These are phyloP conservation scores for Anser cygnoides DNA, from an alignment of 2,113 vertebrate species.

Conservation along the genomic window DNA sequence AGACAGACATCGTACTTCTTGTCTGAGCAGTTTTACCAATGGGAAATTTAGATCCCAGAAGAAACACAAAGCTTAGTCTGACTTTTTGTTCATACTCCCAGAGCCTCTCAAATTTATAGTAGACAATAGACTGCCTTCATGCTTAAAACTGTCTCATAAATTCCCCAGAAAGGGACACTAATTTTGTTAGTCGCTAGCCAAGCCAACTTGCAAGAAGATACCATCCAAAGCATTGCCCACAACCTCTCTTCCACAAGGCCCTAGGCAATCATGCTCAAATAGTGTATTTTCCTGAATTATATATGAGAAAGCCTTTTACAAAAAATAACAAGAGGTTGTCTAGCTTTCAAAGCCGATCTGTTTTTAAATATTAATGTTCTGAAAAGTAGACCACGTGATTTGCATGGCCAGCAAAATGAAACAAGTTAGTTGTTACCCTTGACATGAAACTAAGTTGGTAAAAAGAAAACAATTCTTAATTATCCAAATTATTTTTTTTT, in stretches of 20 bases:
- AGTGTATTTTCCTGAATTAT: conserved; percentile 54
- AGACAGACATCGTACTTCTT: neutral
- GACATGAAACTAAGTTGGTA: neutral
- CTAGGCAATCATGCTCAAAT: conserved; percentile 30
- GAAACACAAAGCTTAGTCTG: neutral
- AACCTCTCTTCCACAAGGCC: neutral
- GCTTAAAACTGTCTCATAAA: neutral
- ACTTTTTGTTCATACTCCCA: neutral
- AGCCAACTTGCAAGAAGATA: neutral
- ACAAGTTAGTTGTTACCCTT: neutral
- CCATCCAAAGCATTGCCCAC: neutral
- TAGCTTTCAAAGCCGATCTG: neutral
- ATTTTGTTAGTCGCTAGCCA: neutral
- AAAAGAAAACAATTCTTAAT: neutral
- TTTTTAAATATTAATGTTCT: conserved; percentile 60
- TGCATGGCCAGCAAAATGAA: neutral
- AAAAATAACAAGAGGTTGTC: conserved; percentile 11
- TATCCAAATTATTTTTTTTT: neutral
- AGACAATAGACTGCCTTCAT: neutral
- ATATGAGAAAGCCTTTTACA: conserved; percentile 63
- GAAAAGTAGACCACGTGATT: neutral
- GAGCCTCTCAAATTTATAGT: neutral
- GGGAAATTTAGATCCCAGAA: neutral
- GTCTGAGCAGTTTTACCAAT: neutral
- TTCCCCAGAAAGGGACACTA: neutral